Evolutionary conservation across 2,888 invertebrate genomes (phyloP), one percentile per base, ranked within the genome.

Genomic region (Uloborus plumipes): DNA sequence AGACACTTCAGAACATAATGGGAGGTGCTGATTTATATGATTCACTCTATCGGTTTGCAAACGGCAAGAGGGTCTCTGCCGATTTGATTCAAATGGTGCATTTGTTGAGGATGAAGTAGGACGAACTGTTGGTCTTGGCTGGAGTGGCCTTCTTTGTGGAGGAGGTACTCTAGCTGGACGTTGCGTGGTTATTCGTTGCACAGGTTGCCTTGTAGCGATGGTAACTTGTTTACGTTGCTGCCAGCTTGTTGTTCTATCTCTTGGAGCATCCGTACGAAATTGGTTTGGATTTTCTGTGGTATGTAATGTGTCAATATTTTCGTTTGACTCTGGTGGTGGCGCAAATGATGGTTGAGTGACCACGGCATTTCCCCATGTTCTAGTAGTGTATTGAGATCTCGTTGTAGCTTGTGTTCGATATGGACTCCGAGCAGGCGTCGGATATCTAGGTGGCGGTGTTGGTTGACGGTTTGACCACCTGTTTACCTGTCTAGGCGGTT

Each of bases 391-490:
- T 58, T 67, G 74, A 4, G 67, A 73, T 49, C 62, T 49, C 6
- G 55, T 47, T 14, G 70, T 64, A 18, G 79, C 62, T 51, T 47
- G 69, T 20, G 64, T 64, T 22, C 61, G 55, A 20, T 58, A 61
- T 61, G 72, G 31, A 11, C 58, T 51, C 47, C 71, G 64, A 53
- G 51, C 26, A 11, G 66, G 61, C 31, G 67, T 61, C 15, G 79
- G 79, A 55, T 79, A 69, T n/a, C 74, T 49, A 50, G 80, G 64
- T 15, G 69, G 69, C 7, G 74, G 80, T 11, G 80, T 70, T 22
- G 51, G 80, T 31, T 64, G 80, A 26, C 64, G 39, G 62, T 80
- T 73, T 6, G 50, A 61, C 80, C 80, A 81, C 49, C 69, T 49
- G 14, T 70, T 49, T 49, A 70, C 50, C 51, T 67, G 74, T 3